Evolutionary conservation across 2,888 invertebrate species (phyloP).

Genomic region (Eupithecia dodoneata): DNA sequence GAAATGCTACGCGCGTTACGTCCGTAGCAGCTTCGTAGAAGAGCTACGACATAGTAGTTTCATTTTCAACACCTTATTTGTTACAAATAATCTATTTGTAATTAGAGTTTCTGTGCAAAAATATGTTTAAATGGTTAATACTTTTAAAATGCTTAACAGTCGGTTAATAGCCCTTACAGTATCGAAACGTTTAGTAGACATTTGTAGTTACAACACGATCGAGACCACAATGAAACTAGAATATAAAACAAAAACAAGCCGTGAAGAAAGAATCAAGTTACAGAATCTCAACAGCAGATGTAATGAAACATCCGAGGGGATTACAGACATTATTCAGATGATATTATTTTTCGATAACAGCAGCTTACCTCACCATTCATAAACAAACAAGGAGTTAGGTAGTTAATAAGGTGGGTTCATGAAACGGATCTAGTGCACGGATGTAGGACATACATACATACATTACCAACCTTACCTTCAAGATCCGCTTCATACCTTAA

Average conservation of each 20-base stretch:
- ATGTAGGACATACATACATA: not conserved
- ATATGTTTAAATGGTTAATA: too few relatives aligned
- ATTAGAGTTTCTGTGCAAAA: too few relatives aligned
- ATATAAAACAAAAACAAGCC: not conserved
- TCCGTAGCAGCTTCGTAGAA: not conserved
- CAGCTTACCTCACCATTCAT: not conserved
- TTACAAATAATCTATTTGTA: too few relatives aligned
- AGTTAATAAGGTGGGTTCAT: not conserved
- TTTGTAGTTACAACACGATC: not conserved
- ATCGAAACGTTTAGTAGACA: not conserved
- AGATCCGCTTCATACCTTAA: constrained; percentile 1
- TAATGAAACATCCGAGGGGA: not conserved
- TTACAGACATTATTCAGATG: not conserved
- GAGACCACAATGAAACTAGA: not conserved
- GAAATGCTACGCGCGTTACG: not conserved
- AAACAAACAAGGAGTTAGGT: not conserved
- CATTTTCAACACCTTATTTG: not conserved
- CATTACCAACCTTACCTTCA: not conserved
- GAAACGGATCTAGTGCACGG: not conserved
- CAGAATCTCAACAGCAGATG: not conserved
- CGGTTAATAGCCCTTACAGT: not conserved
- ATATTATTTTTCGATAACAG: not conserved
- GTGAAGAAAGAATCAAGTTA: not conserved
- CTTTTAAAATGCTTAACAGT: too few relatives aligned
- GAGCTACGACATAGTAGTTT: not conserved